These are phyloP conservation scores for Ceratina japonica DNA, from an alignment of 1,140 invertebrate genomes.

Conservation along the genomic window DNA sequence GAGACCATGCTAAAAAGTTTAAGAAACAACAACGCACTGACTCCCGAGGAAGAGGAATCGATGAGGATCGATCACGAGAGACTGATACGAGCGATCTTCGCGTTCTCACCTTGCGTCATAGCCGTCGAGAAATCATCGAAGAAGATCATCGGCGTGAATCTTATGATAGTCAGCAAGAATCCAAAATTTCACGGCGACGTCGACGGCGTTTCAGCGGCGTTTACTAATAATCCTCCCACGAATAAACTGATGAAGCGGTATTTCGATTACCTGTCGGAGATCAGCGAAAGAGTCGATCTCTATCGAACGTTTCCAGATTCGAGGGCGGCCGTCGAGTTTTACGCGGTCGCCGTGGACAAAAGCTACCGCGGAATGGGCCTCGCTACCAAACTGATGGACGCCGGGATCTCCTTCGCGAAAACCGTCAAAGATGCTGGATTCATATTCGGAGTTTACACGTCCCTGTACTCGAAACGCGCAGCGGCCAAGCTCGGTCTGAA, in stretches of 20 bases:
- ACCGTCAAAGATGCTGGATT: conserved; percentile 31
- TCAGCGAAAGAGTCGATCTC: not conserved
- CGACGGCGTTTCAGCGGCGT: conserved; percentile 3
- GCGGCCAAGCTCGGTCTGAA: conserved; percentile 50
- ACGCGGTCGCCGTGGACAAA: conserved; percentile 54
- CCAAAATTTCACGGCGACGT: not conserved
- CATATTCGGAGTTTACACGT: conserved; percentile 63
- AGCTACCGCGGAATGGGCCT: conserved; percentile 53
- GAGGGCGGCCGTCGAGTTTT: conserved; percentile 55
- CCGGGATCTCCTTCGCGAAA: conserved; percentile 34
- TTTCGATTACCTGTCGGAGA: conserved; percentile 7
- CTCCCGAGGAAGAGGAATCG: not conserved
- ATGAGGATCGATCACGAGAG: conserved; percentile 22
- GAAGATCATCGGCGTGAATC: conserved; percentile 3
- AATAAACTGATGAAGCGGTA: conserved; percentile 27
- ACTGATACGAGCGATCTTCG: conserved; percentile 11
- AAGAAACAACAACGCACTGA: not conserved
- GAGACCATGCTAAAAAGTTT: conserved; percentile 22
- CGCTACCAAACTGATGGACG: conserved; percentile 27
- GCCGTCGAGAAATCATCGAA: not conserved
- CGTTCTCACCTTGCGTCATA: conserved; percentile 17
- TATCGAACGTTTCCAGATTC: not conserved
- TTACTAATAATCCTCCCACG: conserved; percentile 6
- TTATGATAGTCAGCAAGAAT: conserved; percentile 20
- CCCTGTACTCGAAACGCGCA: conserved; percentile 53